These are phyloP conservation scores for Tenthredo amoena DNA, from an alignment of 2,888 invertebrate genomes.

Conservation along the genomic window DNA sequence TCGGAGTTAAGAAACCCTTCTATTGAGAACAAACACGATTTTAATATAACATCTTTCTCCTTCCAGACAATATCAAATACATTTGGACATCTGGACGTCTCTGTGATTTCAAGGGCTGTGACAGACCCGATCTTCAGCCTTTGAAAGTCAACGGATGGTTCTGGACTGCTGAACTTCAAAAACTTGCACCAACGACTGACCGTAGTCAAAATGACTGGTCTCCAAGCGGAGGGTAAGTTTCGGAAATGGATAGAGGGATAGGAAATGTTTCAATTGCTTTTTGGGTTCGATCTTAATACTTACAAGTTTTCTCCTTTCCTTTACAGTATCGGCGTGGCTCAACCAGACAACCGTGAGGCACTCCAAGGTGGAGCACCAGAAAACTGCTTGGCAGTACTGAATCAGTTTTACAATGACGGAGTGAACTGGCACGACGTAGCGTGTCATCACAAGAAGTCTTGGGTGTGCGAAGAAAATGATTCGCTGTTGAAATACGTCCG, in stretches of 20 bases:
- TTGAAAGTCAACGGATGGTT: constrained; percentile 93
- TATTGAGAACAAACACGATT: background rate
- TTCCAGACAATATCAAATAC: constrained; percentile 86
- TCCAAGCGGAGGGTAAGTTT: constrained; percentile 85
- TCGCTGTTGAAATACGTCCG: constrained; percentile 91
- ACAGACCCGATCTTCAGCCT: constrained; percentile 91
- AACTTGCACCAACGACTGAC: constrained; percentile 90
- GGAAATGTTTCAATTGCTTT: background rate
- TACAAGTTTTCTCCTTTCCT: background rate
- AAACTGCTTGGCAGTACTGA: constrained; percentile 91
- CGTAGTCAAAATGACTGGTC: constrained; percentile 94
- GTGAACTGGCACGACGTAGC: constrained; percentile 95
- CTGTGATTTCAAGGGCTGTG: constrained; percentile 95
- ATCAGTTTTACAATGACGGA: constrained; percentile 95
- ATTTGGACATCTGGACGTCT: constrained; percentile 95
- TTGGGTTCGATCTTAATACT: background rate
- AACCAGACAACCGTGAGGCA: constrained; percentile 93
- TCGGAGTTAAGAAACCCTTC: background rate
- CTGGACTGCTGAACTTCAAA: constrained; percentile 93
- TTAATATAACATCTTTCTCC: constrained; percentile 49
- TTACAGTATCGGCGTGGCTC: constrained; percentile 86
- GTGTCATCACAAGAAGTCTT: constrained; percentile 93
- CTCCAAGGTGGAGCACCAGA: constrained; percentile 91
- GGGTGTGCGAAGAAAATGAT: constrained; percentile 94
- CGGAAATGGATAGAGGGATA: background rate